These are phyloP conservation scores for Zoanthus solanderi DNA, from an alignment of 92 coral and sea anemone species.

Conservation along the genomic window DNA sequence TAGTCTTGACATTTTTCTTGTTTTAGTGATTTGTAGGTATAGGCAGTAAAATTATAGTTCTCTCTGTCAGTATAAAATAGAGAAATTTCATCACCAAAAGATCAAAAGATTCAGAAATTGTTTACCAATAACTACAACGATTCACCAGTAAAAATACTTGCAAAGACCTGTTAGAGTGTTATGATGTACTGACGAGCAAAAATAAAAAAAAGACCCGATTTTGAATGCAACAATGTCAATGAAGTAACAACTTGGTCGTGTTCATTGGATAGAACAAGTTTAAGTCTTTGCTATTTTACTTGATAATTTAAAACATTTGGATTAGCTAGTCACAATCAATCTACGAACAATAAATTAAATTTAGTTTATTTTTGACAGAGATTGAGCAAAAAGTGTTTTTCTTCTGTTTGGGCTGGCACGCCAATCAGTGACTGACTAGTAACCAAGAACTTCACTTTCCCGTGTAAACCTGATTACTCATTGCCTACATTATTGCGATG, in stretches of 20 bases:
- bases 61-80: neutral
- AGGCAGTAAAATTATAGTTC: neutral
- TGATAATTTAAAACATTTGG: no score
- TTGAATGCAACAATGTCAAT: neutral
- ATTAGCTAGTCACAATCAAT: no score
- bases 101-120: neutral
- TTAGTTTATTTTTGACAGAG: neutral
- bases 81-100: neutral
- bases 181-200: neutral
- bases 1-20: neutral
- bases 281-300: neutral
- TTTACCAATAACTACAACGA: neutral
- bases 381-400: neutral
- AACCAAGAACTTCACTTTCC: neutral
- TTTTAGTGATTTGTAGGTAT: neutral
- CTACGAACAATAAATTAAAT: neutral
- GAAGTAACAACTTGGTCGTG: neutral
- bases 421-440: conserved; percentile 31
- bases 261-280: neutral
- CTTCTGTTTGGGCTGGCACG: neutral
- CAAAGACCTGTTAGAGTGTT: conserved; percentile 25
- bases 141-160: conserved; percentile 26
- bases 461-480: no score
- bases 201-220: neutral
- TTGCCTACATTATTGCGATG: no score